Base-by-base conservation (phyloP, 2,888 invertebrate genomes). In the Serripes groenlandicus region DNA sequence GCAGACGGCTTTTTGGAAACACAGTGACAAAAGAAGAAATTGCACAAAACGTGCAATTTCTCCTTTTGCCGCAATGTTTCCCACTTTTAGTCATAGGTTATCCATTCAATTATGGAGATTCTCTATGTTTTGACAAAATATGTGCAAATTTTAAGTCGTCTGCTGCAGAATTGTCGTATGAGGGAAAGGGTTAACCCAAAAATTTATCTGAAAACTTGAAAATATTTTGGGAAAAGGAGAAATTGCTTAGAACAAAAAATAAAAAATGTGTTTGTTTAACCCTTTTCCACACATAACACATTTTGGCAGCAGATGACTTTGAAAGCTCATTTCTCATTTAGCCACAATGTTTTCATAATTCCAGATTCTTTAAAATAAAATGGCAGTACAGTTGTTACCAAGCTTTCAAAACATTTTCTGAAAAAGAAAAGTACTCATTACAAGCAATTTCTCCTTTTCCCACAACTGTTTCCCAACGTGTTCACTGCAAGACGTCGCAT, bases 401-500 rank as follows among this genome's bases (percentile, higher is more conserved):
- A n/a, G n/a, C n/a, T n/a, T 49, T 49, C 2, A 56, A 56, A 56
- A 9, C 23, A 56, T 9, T 56, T 1, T 15, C 23, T 11, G 23
- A 56, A 56, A 56, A 23, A 5, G 3, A 9, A 26, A 56, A 26
- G 11, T 26, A 26, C 56, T 9, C 3, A 26, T 26, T 56, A 56
- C n/a, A 9, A 56, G 56, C 28, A 56, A n/a, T 56, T 56, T 56
- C 56, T 56, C 56, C 56, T 56, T 56, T 56, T 56, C 23, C 3
- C 23, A 42, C 42, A 42, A 11, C 42, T n/a, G 42, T 42, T 42
- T 9, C 18, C 42, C 18, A 42, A n/a, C n/a, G n/a, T n/a, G n/a
- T n/a, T n/a, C n/a, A n/a, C n/a, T n/a, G n/a, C n/a, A n/a, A n/a
- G n/a, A n/a, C n/a, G n/a, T n/a, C n/a, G n/a, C n/a, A n/a, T n/a